Evolutionary conservation across 1,140 invertebrate genomes (phyloP), one percentile per base, ranked within the genome.

Genomic region (Temnothorax curvispinosus): DNA sequence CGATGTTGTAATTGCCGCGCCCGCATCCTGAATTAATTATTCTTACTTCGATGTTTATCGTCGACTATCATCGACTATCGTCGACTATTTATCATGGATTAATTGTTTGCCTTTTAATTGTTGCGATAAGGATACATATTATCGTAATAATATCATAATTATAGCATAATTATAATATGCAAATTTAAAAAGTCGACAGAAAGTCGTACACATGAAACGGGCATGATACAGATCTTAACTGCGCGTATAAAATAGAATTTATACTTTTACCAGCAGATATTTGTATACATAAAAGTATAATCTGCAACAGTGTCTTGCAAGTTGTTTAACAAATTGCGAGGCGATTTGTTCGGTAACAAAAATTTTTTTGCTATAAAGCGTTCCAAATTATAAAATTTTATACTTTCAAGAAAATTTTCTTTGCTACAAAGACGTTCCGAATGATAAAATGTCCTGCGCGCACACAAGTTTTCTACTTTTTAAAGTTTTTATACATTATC

Each of bases 1-100:
- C 35, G 41, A 64, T 35, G 38, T 18, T 38, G 11, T 47, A 65
- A 78, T 38, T 35, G n/a, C 32, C 41, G 1, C 41, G 75, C 75
- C 58, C 76, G 76, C 32, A 65, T 78, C 11, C 7, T 47, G 44
- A 35, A 65, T 65, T 64, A 65, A 64, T 65, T 65, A 47, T 47
- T 32, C 15, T 77, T 64, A 38, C 3, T 21, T 58, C n/a, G 15
- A 77, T 52, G 27, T 44, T 65, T 64, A 65, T n/a, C 18, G 1
- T 50, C 21, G 27, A 18, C 3, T 76, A 21, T 21, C 21, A 21
- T 21, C 21, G 21, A 21, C 21, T 21, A 21, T 21, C 21, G 21
- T 21, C 21, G 21, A 21, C 21, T 21, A 21, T 21, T n/a, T 21
- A 47, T 50, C 21, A 9, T 5, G 27, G 27, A 78, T 35, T 47